Conservation (phyloP, 2,888 invertebrate genomes). For the Mechanitis mazaeus region DNA sequence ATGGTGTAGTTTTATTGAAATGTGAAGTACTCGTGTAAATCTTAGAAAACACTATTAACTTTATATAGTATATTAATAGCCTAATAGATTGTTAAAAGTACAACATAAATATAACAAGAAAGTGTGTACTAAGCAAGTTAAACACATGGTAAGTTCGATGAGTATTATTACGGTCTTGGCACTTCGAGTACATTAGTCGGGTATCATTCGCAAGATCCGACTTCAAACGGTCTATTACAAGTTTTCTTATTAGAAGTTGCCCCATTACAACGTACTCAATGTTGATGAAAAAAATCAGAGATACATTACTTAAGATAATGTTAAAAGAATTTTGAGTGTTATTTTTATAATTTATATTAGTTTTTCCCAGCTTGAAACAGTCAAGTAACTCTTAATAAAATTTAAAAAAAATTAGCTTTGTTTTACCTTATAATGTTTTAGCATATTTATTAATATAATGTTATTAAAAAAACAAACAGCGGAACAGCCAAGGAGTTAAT, state of each 20-base stretch:
- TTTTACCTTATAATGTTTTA: no score
- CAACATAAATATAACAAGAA: background rate
- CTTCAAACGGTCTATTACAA: conserved; percentile 69
- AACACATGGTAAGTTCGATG: conserved; percentile 23
- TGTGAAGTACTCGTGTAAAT: no score
- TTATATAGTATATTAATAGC: no score
- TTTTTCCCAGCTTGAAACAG: background rate
- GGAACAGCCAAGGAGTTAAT: no score
- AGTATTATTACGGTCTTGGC: conserved; percentile 35
- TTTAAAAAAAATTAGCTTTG: no score
- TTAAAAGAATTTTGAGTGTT: conserved; percentile 2
- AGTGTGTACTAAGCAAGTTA: conserved; percentile 4
- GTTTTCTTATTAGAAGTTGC: conserved; percentile 75
- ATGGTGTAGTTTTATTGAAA: no score
- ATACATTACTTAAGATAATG: conserved; percentile 25
- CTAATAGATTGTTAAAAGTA: no score
- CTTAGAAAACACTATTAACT: no score
- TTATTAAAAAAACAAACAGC: no score
- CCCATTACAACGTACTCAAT: conserved; percentile 63
- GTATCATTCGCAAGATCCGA: conserved; percentile 59
- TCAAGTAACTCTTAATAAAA: background rate
- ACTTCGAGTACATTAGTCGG: conserved; percentile 60
- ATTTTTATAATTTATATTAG: background rate
- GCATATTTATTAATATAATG: no score
- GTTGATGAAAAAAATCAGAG: conserved; percentile 46